Evolutionary conservation across 1,140 invertebrate genomes (phyloP), one percentile per base, ranked within the genome.

Genomic region (Temnothorax nylanderi): DNA sequence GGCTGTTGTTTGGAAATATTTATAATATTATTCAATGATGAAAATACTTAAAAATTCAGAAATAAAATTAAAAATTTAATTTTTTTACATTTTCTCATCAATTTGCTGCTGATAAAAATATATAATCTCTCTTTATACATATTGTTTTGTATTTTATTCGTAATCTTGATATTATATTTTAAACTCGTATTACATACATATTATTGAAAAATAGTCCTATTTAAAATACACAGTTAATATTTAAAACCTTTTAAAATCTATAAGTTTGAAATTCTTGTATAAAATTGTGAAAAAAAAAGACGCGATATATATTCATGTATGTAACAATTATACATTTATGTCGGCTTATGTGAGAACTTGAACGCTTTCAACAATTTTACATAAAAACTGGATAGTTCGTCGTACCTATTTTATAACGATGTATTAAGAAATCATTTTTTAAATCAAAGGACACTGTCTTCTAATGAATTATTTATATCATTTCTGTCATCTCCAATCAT

Each of bases 401-500:
- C 8, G 2, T 60, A 34, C 5, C 11, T 26, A 26, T 26, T 26
- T 26, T 26, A 26, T 26, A 26, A 26, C 26, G 26, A 1, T 26
- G 26, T 26, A 26, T 26, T 26, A 26, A 26, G 16, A 62, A 62
- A 62, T 60, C 0, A 32, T 62, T 26, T 16, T n/a, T 11, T 75
- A 74, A 34, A 87, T 91, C 81, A 93, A 69, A 92, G 87, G 5
- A 76, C 62, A 85, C 92, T 94, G 67, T 95, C 95, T 56, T 95
- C 95, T 67, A 95, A 75, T 5, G 94, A 95, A 78, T 95, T 94
- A 85, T 95, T 93, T 85, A 95, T 95, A 75, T 91, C 92, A 32
- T 89, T 94, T 60, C 86, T 85, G 78, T 95, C 94, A 87, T 95
- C 94, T 44, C 92, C 94, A 58, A 95, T 90, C 94, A 95, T 95